Evolutionary conservation across 2,797 vertebrate species (phyloP), one percentile per base, ranked within the genome.

Genomic region (Lagodon rhomboides): DNA sequence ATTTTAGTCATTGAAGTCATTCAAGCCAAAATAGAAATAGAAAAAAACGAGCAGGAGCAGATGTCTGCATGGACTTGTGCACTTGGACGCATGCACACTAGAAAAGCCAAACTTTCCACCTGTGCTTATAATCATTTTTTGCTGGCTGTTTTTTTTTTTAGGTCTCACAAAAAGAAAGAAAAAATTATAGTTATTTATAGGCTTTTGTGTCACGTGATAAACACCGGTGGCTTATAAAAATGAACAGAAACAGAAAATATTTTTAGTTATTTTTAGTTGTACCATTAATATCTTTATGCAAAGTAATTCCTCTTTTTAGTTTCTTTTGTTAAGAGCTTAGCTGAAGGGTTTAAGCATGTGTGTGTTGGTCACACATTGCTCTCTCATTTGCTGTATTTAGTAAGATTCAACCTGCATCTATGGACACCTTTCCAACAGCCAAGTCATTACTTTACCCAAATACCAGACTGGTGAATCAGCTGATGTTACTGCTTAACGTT

Each of bases 391-490:
- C 49, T 69, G 5, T 66, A 17, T 50, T 66, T 27, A 43, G 5
- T 5, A 46, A 59, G 18, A 50, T 47, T 17, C 17, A 43, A 34
- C 34, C 55, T 34, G 34, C 43, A 53, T 55, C 1, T 75, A 49
- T 62, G 56, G 64, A 67, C 46, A 59, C 43, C 67, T 78, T 78
- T 71, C 8, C 63, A 41, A 38, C 49, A 64, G 16, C 25, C 20
- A 58, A 56, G 44, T 71, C 27, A 41, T 68, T 59, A 51, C 47
- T 64, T 68, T 23, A 41, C 22, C 16, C 58, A 22, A 75, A 87
- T 85, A 79, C 77, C 79, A 82, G 75, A 77, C 74, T 23, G 55
- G 56, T 84, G 74, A 80, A 68, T 84, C 68, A 74, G 47, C 56
- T 73, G 44, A 62, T 38, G 51, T 27, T 11, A 2, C 55, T 41